Percentiles rank a stretch among this genome's conserved stretches.
Evolutionary conservation across 2,888 invertebrate species (phyloP).

Genomic region (Tinea trinotella): DNA sequence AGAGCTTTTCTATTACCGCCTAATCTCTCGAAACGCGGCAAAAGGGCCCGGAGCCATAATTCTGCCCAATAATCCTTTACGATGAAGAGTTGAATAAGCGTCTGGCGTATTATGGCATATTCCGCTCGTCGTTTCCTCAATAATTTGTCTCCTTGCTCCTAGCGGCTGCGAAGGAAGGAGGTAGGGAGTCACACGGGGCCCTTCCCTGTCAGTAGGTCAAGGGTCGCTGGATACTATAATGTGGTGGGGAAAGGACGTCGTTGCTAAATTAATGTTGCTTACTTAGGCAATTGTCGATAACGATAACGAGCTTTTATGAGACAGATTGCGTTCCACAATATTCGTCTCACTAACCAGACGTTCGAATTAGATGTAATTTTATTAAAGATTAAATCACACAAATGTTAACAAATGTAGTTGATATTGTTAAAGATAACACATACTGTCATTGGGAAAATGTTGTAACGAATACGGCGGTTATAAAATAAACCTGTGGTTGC

Average conservation of each 20-base stretch:
- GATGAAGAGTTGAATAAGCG: constrained; percentile 41
- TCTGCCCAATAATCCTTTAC: constrained; percentile 44
- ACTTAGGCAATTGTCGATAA: constrained; percentile 25
- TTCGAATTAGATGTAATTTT: neutral
- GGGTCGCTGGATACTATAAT: constrained; percentile 40
- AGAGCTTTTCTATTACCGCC: constrained; percentile 39
- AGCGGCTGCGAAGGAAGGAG: neutral
- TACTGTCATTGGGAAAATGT: constrained; percentile 3
- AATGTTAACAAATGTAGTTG: neutral
- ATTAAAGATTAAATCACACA: neutral
- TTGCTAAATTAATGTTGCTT: constrained; percentile 18
- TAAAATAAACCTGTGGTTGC: constrained; percentile 4
- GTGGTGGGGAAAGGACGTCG: constrained; percentile 25
- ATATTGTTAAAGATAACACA: neutral
- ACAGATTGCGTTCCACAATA: neutral
- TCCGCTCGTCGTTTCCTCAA: constrained; percentile 41
- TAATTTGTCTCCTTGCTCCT: constrained; percentile 35
- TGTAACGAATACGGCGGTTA: neutral
- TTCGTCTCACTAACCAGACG: neutral
- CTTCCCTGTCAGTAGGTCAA: constrained; percentile 38
- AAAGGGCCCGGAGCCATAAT: constrained; percentile 31
- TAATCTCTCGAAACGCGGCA: constrained; percentile 31
- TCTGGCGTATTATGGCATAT: constrained; percentile 44
- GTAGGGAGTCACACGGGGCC: neutral
- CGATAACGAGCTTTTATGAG: constrained; percentile 41